Base-by-base conservation (phyloP, 2,797 vertebrate genomes). In the Betta splendens region DNA sequence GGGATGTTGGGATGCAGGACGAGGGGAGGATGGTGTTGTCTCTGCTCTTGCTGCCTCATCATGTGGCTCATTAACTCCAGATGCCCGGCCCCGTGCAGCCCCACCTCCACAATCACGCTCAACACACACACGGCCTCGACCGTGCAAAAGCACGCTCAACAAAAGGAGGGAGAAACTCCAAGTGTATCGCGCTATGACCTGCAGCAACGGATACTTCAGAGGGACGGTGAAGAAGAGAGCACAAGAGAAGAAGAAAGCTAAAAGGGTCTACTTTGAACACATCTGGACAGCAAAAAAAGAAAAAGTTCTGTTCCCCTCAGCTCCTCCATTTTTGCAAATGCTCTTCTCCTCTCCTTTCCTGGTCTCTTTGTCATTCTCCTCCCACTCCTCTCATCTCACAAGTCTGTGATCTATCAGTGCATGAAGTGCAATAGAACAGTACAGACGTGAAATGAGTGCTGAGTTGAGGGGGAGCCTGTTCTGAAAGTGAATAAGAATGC, bases 31-130 rank as follows among this genome's bases (percentile, higher is more conserved):
- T 31, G 39, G 58, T 26, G 40, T 59, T 62, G 50, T 74, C 60
- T 64, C 44, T 68, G 55, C 69, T 82, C 38, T 69, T 50, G 38
- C 28, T 61, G 61, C 35, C 69, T 84, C 68, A 81, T 77, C 76
- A 82, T 84, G 64, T 62, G 77, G 75, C 85, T 85, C 83, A 86
- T 87, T 88, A 87, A 52, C 71, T 79, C 80, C 84, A 86, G 74
- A 83, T 85, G 80, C 62, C 69, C 50, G 50, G 29, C 49, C 61
- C 64, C 71, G 53, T 65, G 60, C 64, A 65, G 78, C 77, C 69
- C 69, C 70, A 29, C 81, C 69, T 72, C 43, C 53, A 37, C 48
- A 58, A 73, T 64, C 51, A 47, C 31, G 50, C 51, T 70, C 49
- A 47, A 59, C 47, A 52, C 31, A 51, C 40, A 38, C 44, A 28